Base-by-base conservation (phyloP, 2,888 invertebrate genomes). In the Linnaemya tessellans region DNA sequence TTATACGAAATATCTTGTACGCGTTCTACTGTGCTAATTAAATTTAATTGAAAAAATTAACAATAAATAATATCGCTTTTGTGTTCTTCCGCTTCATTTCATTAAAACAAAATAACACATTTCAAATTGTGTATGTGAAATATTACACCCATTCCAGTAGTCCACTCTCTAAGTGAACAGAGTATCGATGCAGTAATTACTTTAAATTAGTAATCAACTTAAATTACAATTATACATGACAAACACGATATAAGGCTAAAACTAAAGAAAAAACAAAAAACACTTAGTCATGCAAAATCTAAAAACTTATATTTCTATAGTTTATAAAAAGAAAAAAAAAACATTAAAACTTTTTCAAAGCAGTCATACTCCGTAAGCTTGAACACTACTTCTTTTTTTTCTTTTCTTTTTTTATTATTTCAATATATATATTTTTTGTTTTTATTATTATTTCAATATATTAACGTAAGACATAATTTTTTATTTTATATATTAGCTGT, bases 11-110 rank as follows among this genome's bases (percentile, higher is more conserved):
- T 9, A 4, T 30, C 13, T 20, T 41, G 18, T 38, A 20, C 15
- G 11, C 22, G 18, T 11, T 41, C 18, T 46, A 51, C 10, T 13
- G 13, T 80, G 49, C 51, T 68, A 74, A 74, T 80, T 68, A 62
- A 60, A 62, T 51, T 60, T 58, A 74, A 74, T 74, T 74, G 58
- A 25, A 43, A 20, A 56, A 80, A 71, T 25, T 80, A 56, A 15
- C 43, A 68, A 35, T 15, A 35, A 49, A 10, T 65, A n/a, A 41
- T 60, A 38, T 11, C 46, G 46, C 20, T n/a, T 67, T 67, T 78
- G 2, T 22, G 43, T 4, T 43, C n/a, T 46, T 56, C 41, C 25
- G 25, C 9, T 25, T 51, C 3, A 51, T 18, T 25, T 62, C 13
- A 54, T 62, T 64, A 4, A 18, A n/a, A 64, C 35, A 30, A 35